Base-by-base conservation (phyloP, 1,140 invertebrate genomes). In the Magallana gigas region DNA sequence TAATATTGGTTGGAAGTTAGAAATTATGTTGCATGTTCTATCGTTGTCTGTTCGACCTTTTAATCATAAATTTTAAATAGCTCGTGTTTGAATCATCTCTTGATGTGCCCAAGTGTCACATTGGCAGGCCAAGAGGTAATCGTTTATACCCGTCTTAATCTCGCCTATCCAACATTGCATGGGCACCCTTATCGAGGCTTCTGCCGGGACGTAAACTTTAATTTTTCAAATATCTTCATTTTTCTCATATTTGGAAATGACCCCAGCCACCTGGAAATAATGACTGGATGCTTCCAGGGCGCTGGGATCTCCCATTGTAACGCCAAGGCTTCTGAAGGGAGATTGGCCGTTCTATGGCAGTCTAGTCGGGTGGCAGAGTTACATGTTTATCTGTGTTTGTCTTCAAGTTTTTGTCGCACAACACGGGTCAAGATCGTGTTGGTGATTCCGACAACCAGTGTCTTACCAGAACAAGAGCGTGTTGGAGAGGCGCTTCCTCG, bases 341-440 rank as follows among this genome's bases (percentile, higher is more conserved):
- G 48, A 14, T 57, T 83, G 56, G 81, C 14, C 57, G n/a, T n/a
- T 48, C 7, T 36, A 83, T 8, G 57, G 56, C 56, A 56, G 2
- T 6, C 12, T 16, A 81, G 80, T 81, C 56, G 80, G 81, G 12
- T 57, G 48, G 57, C 16, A 83, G 57, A 58, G 81, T 36, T 58
- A 57, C 81, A 58, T 83, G 81, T 83, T 83, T 83, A 83, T 58
- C 81, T 23, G 57, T 83, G 81, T 83, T 83, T 83, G 81, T 29
- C 48, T 83, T 16, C n/a, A 57, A 83, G 57, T 57, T 83, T 83
- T 83, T 83, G 81, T 58, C 81, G 48, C 48, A 83, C 81, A 83
- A 83, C 81, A 83, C 57, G 81, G 81, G 81, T 83, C 81, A 83
- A 83, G 81, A 83, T 83, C 81, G 81, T 83, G 81, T 83, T 83